Evolutionary conservation across 92 coral and sea anemone genomes (phyloP).

Genomic region (Parazoanthus darwini): DNA sequence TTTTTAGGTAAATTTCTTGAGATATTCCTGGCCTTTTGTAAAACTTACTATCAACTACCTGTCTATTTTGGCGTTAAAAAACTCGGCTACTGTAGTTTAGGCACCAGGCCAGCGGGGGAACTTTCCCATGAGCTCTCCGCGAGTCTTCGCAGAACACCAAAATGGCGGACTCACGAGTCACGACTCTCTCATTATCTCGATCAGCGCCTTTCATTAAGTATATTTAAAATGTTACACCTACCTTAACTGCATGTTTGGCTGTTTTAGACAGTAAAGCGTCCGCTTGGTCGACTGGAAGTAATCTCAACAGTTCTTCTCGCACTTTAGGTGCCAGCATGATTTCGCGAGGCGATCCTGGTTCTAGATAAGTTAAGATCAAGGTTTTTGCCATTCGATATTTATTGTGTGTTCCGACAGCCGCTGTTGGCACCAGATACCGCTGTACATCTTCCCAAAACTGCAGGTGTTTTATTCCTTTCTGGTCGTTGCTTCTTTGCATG

Average conservation of each 20-base stretch:
- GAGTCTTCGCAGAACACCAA: too few species aligned
- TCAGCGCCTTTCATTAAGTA: too few species aligned
- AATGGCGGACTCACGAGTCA: too few species aligned
- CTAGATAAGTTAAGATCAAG: conserved; percentile 72
- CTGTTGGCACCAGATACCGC: conserved; percentile 70
- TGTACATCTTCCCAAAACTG: conserved; percentile 95
- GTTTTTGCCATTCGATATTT: conserved; percentile 81
- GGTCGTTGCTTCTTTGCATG: conserved; percentile 57
- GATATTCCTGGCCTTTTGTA: neutral
- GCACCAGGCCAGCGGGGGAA: too few species aligned
- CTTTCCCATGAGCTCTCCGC: too few species aligned
- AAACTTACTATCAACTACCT: neutral
- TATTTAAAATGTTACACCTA: neutral
- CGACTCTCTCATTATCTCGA: too few species aligned
- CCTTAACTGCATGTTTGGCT: conserved; percentile 50
- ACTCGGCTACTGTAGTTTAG: too few species aligned
- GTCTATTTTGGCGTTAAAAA: neutral
- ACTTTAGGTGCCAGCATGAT: conserved; percentile 50
- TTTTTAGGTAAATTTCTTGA: too few species aligned
- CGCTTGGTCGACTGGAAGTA: conserved; percentile 73
- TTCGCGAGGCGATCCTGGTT: conserved; percentile 72
- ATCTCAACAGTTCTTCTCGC: conserved; percentile 59
- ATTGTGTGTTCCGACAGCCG: conserved; percentile 54
- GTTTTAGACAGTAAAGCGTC: conserved; percentile 50
- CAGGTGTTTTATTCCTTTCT: conserved; percentile 59